Base-by-base conservation (phyloP, 1,140 invertebrate species). In the Diorhabda carinulata region DNA sequence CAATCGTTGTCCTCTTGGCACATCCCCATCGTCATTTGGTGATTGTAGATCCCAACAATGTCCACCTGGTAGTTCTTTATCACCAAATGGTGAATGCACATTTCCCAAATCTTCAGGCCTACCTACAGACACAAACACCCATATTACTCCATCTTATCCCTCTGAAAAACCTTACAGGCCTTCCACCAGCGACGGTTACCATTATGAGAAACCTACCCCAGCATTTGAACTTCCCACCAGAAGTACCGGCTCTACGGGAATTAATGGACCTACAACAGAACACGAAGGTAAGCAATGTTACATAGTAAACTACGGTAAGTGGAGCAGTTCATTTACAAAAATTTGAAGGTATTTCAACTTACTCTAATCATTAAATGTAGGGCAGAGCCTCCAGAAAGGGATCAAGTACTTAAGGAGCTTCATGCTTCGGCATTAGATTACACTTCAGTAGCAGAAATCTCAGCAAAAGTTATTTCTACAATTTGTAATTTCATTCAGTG, bases 201-300 rank as follows among this genome's bases (percentile, higher is more conserved):
- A 68, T 8, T 73, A 73, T 59, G 66, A 70, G 25, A 71, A 5
- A 47, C 66, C 66, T 5, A 59, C 62, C 5, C 72, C 72, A 57
- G 4, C 66, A 8, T 72, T 72, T 52, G 43, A 40, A 4, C 57
- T 57, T 25, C 65, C 65, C 25, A 25, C 57, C 8, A 52, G 47
- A 5, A 52, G 45, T 52, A 9, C 5, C 8, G 45, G 45, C 47
- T 52, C 47, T 52, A 2, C 2, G n/a, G n/a, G 2, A 8, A 52
- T 52, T 52, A 3, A 7, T 10, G 58, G 10, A 25, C 58, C 58
- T 9, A 60, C 58, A 42, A 60, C 58, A 7, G 61, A 63, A n/a
- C 59, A 58, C 42, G 60, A 61, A 44, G n/a, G 67, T 63, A 42
- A 63, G 25, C 25, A 25, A 25, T 25, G 25, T 25, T 25, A 25